A percentile compares a stretch with the other conserved stretches of the same genome.
Conservation (phyloP, 1,140 invertebrate species). For the Megathymus violae region DNA sequence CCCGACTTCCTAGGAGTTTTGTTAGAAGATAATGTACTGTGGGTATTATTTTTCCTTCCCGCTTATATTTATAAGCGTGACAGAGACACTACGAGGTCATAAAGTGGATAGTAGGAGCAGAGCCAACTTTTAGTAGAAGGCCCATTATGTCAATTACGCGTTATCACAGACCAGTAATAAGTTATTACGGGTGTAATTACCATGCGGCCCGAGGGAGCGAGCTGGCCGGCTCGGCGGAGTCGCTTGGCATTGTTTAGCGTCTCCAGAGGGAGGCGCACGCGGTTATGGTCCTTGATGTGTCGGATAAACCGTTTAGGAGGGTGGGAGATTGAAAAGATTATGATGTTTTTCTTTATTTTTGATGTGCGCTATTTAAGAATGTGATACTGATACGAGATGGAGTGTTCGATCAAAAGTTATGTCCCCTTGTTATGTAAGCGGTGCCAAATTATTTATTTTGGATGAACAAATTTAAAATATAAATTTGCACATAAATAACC, state of each 20-base stretch:
- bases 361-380: too few species aligned
- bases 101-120: conserved; percentile 11
- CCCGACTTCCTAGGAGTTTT: background rate
- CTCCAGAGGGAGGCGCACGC: conserved; percentile 10
- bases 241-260: conserved; percentile 32
- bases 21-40: background rate
- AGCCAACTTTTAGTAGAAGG: conserved; percentile 39
- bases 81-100: background rate
- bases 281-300: conserved; percentile 36
- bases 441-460: too few species aligned
- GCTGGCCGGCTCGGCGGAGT: conserved; percentile 4
- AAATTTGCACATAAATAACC: too few species aligned
- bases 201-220: conserved; percentile 31
- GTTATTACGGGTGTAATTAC: conserved; percentile 49
- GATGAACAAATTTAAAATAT: too few species aligned
- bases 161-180: conserved; percentile 42
- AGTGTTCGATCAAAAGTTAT: too few species aligned
- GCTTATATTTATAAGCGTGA: background rate
- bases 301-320: conserved; percentile 17
- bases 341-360: too few species aligned
- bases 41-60: background rate
- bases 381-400: too few species aligned
- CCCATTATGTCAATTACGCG: conserved; percentile 41
- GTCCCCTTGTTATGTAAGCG: too few species aligned
- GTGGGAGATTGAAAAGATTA: background rate